Evolutionary conservation across 2,113 vertebrate species (phyloP).

Genomic region (Alexandromys fortis): DNA sequence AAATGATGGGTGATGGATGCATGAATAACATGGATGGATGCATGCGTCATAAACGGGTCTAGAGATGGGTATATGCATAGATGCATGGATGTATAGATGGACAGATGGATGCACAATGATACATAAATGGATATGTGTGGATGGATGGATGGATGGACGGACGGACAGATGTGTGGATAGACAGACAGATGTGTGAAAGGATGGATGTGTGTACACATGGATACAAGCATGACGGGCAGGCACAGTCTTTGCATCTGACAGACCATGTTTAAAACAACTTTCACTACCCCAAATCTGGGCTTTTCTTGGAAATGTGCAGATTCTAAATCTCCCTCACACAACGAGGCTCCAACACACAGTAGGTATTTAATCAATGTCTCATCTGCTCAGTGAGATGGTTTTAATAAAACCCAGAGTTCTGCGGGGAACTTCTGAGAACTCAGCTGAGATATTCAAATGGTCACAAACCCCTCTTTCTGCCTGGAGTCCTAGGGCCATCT

Average conservation of each 20-base stretch:
- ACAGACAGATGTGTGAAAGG: not conserved
- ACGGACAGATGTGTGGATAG: not conserved
- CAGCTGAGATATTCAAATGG: not conserved
- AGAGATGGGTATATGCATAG: too few relatives aligned
- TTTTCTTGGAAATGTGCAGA: accelerated
- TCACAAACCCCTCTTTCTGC: not conserved
- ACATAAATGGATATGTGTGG: not conserved
- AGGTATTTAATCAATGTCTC: not conserved
- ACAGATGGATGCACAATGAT: not conserved
- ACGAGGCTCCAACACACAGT: not conserved
- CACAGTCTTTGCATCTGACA: not conserved
- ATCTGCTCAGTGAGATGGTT: not conserved
- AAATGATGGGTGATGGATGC: not conserved
- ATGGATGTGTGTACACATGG: not conserved
- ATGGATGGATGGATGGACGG: not conserved
- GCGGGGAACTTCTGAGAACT: not conserved
- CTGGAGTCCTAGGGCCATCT: not conserved
- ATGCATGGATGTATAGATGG: not conserved
- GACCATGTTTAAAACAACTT: not conserved
- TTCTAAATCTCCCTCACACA: not conserved
- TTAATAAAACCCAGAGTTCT: not conserved
- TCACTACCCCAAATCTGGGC: accelerated
- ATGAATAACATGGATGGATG: not conserved
- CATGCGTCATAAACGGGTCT: too few relatives aligned
- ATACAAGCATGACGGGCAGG: accelerated